These are phyloP conservation scores for Thereva nobilitata DNA, from an alignment of 2,888 invertebrate genomes.

Conservation along the genomic window DNA sequence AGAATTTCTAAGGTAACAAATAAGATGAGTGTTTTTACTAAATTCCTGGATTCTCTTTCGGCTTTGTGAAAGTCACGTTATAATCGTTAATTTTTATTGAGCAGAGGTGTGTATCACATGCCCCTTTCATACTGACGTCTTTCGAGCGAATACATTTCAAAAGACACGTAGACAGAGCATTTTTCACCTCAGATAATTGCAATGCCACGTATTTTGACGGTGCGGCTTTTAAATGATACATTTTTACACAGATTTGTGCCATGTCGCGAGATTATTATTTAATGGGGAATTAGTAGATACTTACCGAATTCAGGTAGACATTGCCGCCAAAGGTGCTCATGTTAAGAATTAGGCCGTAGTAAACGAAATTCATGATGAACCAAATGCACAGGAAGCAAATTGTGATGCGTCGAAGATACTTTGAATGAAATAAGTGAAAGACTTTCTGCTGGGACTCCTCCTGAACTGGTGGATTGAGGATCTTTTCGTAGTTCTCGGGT, in stretches of 20 bases:
- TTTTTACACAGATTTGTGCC: no score
- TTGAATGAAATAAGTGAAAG: constrained; percentile 68
- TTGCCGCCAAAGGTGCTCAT: constrained; percentile 76
- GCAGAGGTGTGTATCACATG: background rate
- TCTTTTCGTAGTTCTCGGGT: constrained; percentile 70
- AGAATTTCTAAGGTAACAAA: no score
- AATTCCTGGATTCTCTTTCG: no score
- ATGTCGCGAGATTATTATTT: background rate
- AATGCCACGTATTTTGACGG: background rate
- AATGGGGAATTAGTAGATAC: constrained; percentile 45
- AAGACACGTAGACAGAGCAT: background rate
- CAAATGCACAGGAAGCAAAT: constrained; percentile 73
- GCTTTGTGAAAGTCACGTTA: no score
- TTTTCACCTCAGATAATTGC: background rate
- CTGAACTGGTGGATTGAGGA: constrained; percentile 63
- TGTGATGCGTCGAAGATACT: constrained; percentile 68
- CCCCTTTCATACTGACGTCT: background rate
- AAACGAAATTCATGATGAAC: constrained; percentile 69
- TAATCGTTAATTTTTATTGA: background rate
- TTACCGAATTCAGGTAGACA: constrained; percentile 73
- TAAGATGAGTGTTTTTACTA: no score
- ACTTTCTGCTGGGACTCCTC: constrained; percentile 63
- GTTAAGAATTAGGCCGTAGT: constrained; percentile 67
- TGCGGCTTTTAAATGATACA: no score
- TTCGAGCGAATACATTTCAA: background rate